phyloP scores from a whole-genome alignment of 2,888 invertebrate species.

The Drosophila pegasa region DNA sequence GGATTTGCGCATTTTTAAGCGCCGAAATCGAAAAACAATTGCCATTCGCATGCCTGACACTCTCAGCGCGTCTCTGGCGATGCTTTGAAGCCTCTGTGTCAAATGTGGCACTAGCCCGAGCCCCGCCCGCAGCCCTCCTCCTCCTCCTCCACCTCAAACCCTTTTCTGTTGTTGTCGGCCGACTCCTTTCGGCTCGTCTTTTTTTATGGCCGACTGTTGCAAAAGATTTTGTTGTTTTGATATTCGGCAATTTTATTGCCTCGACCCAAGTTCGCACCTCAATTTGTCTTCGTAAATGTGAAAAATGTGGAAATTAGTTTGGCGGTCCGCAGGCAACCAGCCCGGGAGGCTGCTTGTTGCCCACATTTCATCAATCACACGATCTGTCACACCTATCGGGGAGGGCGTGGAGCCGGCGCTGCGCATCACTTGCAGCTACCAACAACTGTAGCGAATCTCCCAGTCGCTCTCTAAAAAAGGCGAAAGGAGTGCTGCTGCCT shows the following conservation, averaged over 20 bases:
- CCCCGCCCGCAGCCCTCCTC: neutral
- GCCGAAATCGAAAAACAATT: constrained; percentile 81
- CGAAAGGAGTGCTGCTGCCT: constrained; percentile 57
- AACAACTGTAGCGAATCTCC: constrained; percentile 58
- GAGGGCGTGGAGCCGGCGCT: constrained; percentile 44
- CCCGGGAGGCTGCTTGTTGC: constrained; percentile 10
- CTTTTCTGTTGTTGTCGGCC: constrained; percentile 30
- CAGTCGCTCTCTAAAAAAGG: constrained; percentile 9
- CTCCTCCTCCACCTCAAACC: constrained; percentile 42
- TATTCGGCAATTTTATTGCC: constrained; percentile 83
- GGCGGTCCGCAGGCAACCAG: constrained; percentile 47
- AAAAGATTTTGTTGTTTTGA: constrained; percentile 79
- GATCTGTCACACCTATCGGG: constrained; percentile 82
- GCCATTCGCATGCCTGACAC: constrained; percentile 78
- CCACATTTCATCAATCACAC: constrained; percentile 83
- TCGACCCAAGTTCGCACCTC: constrained; percentile 84
- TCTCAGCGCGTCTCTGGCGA: constrained; percentile 43
- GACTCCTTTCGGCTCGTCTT: constrained; percentile 32
- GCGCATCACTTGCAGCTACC: constrained; percentile 59
- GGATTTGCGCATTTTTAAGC: constrained; percentile 72
- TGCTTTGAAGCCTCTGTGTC: constrained; percentile 64
- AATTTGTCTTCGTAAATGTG: constrained; percentile 84
- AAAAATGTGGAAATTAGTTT: constrained; percentile 85
- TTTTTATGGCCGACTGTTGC: constrained; percentile 70
- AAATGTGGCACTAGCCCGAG: constrained; percentile 47